Evolutionary conservation across 2,113 vertebrate genomes (phyloP).

Genomic region (Equus przewalskii): DNA sequence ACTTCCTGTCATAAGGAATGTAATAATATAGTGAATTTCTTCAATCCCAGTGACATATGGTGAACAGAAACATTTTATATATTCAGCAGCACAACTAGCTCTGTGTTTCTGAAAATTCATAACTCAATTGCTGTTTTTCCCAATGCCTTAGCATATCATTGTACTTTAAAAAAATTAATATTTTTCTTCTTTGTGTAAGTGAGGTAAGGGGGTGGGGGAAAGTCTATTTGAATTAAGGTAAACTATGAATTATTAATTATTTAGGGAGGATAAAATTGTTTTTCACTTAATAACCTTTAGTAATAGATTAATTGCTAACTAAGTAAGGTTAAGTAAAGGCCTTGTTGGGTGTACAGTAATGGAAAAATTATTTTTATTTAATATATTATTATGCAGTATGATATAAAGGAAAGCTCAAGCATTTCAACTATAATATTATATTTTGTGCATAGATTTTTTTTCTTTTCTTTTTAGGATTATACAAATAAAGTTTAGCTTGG

Average conservation of each 20-base stretch:
- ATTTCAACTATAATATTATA: neutral
- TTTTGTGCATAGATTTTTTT: neutral
- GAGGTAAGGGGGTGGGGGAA: neutral
- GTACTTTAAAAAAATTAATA: neutral
- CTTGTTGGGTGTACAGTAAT: neutral
- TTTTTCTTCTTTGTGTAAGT: neutral
- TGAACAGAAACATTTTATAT: neutral
- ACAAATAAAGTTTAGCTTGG: neutral
- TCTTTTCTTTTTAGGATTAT: neutral
- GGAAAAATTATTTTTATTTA: neutral
- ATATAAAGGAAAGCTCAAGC: neutral
- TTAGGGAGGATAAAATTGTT: neutral
- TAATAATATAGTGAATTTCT: neutral
- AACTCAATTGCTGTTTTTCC: neutral
- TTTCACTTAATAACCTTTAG: constrained; percentile 29
- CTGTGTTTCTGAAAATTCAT: neutral
- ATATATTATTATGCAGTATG: neutral
- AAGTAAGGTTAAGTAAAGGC: neutral
- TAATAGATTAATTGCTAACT: neutral
- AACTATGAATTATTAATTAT: neutral
- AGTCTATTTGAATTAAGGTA: neutral
- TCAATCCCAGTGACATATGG: neutral
- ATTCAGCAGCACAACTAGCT: neutral
- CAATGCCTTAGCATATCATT: neutral
- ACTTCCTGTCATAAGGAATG: neutral